Base-by-base conservation (phyloP, 2,113 vertebrate species). In the Hippocampus comes region DNA sequence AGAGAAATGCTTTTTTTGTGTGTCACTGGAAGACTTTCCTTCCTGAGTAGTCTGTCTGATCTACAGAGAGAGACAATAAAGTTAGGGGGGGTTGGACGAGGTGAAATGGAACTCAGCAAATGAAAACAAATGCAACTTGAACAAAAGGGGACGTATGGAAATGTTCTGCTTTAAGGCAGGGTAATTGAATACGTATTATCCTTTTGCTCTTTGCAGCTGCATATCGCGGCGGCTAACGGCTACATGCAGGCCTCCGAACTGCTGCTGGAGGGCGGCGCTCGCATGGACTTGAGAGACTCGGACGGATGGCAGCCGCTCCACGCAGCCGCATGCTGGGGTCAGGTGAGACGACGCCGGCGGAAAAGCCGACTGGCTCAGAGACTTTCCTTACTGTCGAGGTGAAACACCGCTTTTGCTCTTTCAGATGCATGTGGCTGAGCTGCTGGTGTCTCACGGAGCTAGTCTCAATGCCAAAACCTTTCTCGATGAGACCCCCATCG, bases 251-350 rank as follows among this genome's bases (percentile, higher is more conserved):
- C 95, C 63, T 93, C 95, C 41, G 97, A 99, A 90, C 91, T 95
- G 68, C 94, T 99, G 18, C 91, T 99, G 74, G 97, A 99, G 88
- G 95, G 95, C 0, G 95, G 96, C 6, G 95, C 94, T 41, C 93
- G 91, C 10, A 92, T 96, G 87, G 95, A 98, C 70, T 80, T 95
- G 61, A 95, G 93, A 74, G 97, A 99, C 87, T 92, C 92, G 65
- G 97, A 99, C 1, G 94, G 95, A 78, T 99, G 97, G 97, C 96
- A 98, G 83, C 96, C 97, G 20, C 93, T 99, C 63, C 97, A 99
- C 0, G 97, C 97, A 23, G 97, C 97, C 56, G 95, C 96, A 6
- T 98, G 97, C 93, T 99, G 97, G 97, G 97, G 97, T 85, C 97
- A 99, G 94, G 97, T 99, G 83, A 86, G 78, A 78, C 41, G 1